Percentiles rank a stretch among this genome's conserved stretches.
These are phyloP conservation scores for Austrofundulus limnaeus DNA, from an alignment of 2,113 vertebrate species.

Conservation along the genomic window DNA sequence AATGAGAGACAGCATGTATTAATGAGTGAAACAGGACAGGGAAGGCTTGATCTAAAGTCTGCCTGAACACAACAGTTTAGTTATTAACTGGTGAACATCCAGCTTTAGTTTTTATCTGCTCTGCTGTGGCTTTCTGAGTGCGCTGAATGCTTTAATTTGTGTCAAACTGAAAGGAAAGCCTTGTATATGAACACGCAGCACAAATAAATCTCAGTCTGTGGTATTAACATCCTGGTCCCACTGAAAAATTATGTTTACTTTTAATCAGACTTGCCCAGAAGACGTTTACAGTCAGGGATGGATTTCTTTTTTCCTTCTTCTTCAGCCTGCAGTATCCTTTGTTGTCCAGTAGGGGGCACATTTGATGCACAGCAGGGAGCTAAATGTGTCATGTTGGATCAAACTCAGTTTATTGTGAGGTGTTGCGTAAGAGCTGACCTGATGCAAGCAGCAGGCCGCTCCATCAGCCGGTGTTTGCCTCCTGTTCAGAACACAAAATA, in stretches of 20 bases:
- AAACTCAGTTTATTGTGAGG: constrained; percentile 12
- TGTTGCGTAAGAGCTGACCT: constrained; percentile 35
- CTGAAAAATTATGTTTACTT: constrained; percentile 44
- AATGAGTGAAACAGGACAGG: constrained; percentile 1
- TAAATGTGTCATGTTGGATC: constrained; percentile 18
- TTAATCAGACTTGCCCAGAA: constrained; percentile 50
- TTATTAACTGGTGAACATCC: constrained; percentile 19
- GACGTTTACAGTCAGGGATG: constrained; percentile 24
- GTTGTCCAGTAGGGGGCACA: constrained; percentile 67
- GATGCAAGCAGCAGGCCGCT: constrained; percentile 3
- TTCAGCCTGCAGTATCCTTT: neutral
- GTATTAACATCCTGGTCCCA: constrained; percentile 20
- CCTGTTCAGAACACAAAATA: constrained; percentile 2
- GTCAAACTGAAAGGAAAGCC: constrained; percentile 22
- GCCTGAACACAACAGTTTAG: neutral
- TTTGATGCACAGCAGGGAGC: constrained; percentile 54
- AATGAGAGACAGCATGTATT: neutral
- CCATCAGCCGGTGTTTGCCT: constrained; percentile 10
- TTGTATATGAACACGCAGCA: constrained; percentile 44
- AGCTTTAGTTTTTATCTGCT: constrained; percentile 27
- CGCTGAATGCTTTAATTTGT: constrained; percentile 47
- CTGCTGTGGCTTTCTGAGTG: neutral
- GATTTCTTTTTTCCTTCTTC: neutral
- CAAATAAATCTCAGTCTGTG: constrained; percentile 17
- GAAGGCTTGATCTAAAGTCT: constrained; percentile 14